phyloP scores from a whole-genome alignment of 2,113 vertebrate species.

The zebrafish (Danio rerio) region DNA sequence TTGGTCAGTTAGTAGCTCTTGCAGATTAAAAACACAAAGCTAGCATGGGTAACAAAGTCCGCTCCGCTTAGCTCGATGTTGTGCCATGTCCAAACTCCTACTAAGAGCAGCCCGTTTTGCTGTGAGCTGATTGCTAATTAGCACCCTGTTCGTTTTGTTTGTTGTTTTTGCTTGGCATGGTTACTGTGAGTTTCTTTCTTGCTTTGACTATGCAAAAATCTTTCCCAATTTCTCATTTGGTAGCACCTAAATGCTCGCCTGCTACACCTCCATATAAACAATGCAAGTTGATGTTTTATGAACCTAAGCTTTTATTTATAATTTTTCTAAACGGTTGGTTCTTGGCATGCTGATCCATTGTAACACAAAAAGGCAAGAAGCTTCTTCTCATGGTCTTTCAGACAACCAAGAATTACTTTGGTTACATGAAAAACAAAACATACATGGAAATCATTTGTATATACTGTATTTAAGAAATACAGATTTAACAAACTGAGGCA shows the following conservation, averaged over 20 bases:
- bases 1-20: neutral
- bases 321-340: neutral
- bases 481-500: neutral
- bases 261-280: neutral
- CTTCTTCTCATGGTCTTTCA: neutral
- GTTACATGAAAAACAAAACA: neutral
- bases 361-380: neutral
- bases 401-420: neutral
- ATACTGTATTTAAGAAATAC: too few relatives aligned
- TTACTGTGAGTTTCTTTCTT: slow-evolving; percentile 40
- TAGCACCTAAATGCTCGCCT: slow-evolving; percentile 30
- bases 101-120: slow-evolving; percentile 36
- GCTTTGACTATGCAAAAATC: slow-evolving; percentile 23
- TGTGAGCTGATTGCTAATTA: slow-evolving; percentile 66
- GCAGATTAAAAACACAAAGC: slow-evolving; percentile 14
- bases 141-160: slow-evolving; percentile 50
- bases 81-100: slow-evolving; percentile 43
- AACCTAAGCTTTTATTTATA: too few relatives aligned
- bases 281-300: neutral
- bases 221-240: slow-evolving; percentile 35
- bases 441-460: too few relatives aligned
- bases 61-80: slow-evolving; percentile 37
- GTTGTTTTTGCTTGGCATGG: slow-evolving; percentile 57
- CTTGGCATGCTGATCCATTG: neutral
- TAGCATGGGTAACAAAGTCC: slow-evolving; percentile 50